Percentiles rank a stretch among this genome's conserved stretches.
These are phyloP conservation scores for Mastacembelus armatus DNA, from an alignment of 2,797 vertebrate genomes.

Conservation along the genomic window DNA sequence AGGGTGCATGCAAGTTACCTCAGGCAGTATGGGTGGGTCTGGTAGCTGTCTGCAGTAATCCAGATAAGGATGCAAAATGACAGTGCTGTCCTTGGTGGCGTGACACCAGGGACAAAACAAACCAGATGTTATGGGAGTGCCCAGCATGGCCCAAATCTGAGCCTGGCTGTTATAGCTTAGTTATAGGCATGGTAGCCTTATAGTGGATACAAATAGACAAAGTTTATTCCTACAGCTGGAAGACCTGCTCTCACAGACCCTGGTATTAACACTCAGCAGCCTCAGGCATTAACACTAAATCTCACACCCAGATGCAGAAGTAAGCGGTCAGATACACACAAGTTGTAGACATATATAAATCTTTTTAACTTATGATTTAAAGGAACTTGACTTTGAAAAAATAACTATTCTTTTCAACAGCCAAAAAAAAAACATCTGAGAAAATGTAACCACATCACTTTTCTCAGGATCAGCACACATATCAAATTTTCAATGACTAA, in stretches of 20 bases:
- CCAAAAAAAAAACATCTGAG: neutral
- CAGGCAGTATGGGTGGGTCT: conserved; percentile 52
- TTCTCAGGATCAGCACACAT: conserved; percentile 22
- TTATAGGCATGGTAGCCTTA: conserved; percentile 47
- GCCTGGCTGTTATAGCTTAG: conserved; percentile 51
- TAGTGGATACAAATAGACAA: conserved; percentile 55
- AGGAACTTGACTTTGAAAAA: conserved; percentile 12
- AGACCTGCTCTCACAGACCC: conserved; percentile 27
- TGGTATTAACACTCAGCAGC: conserved; percentile 20
- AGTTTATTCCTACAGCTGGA: conserved; percentile 32
- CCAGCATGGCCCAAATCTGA: conserved; percentile 56
- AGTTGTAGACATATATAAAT: no score
- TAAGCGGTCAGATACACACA: conserved; percentile 3
- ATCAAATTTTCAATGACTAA: conserved; percentile 36
- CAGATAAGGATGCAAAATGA: conserved; percentile 72
- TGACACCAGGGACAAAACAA: conserved; percentile 75
- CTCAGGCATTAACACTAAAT: conserved; percentile 19
- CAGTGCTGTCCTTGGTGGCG: conserved; percentile 65
- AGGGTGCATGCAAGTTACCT: conserved; percentile 27
- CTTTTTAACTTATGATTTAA: neutral
- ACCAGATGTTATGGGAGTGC: conserved; percentile 76
- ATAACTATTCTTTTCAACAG: neutral
- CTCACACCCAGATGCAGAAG: no score
- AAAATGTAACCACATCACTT: conserved; percentile 17
- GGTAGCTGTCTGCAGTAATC: conserved; percentile 52